These are phyloP conservation scores for Tenrec ecaudatus DNA, from an alignment of 2,113 vertebrate species.

Conservation along the genomic window DNA sequence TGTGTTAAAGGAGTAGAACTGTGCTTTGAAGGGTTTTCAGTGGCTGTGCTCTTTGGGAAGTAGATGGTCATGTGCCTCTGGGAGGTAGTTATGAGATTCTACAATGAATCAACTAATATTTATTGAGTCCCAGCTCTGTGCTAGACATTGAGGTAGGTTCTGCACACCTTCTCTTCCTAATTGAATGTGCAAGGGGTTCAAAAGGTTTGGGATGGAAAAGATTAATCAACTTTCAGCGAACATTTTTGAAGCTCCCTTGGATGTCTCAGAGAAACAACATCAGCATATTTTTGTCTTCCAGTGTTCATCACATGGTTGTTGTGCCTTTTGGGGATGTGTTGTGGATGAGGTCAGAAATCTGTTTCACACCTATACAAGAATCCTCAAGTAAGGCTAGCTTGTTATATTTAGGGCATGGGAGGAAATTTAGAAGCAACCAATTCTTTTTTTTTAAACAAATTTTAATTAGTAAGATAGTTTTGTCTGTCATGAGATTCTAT, in stretches of 20 bases:
- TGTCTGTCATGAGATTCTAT: background rate
- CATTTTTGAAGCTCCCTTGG: background rate
- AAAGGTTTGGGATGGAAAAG: no score
- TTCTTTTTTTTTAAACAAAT: background rate
- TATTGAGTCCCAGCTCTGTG: background rate
- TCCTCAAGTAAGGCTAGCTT: background rate
- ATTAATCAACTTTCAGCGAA: no score
- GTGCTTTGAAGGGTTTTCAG: no score
- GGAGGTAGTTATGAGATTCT: background rate
- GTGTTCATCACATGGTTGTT: background rate
- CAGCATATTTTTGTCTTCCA: background rate
- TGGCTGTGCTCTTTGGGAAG: no score
- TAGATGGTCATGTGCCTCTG: no score
- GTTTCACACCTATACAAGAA: background rate
- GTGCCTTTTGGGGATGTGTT: background rate
- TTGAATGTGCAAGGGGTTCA: background rate
- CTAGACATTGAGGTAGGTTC: background rate
- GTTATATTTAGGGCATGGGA: background rate
- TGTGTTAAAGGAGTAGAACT: no score
- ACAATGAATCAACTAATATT: background rate
- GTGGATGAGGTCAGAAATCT: slow-evolving; percentile 15
- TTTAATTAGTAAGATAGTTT: background rate
- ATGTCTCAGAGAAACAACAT: background rate
- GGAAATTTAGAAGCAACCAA: background rate
- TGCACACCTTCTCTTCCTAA: background rate